Conservation (phyloP, 2,888 invertebrate species). For the Acrobasis consociella region DNA sequence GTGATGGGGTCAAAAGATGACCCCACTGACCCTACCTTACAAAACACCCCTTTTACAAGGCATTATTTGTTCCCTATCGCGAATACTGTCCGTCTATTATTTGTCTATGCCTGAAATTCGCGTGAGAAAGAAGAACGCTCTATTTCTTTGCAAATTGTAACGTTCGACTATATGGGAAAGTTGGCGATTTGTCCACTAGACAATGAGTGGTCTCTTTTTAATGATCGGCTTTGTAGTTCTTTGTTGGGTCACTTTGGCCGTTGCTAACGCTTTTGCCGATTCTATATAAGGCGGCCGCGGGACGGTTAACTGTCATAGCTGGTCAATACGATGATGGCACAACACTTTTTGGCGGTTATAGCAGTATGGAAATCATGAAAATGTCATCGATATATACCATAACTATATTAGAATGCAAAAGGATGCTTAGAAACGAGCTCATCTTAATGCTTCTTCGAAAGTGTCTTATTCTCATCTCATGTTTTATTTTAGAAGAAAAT, state of each 20-base stretch:
- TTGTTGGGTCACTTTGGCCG: constrained; percentile 73
- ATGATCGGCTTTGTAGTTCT: constrained; percentile 72
- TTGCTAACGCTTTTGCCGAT: constrained; percentile 79
- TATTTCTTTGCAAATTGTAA: constrained; percentile 81
- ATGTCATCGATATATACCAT: not conserved
- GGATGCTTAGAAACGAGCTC: too few relatives aligned
- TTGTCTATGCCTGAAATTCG: constrained; percentile 72
- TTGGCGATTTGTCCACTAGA: constrained; percentile 63
- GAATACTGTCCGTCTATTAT: constrained; percentile 76
- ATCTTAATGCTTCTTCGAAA: too few relatives aligned
- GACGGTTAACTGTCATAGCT: constrained; percentile 49
- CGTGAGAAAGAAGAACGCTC: constrained; percentile 81
- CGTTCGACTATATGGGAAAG: constrained; percentile 71
- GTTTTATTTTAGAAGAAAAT: too few relatives aligned
- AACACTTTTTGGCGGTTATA: not conserved
- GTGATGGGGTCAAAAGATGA: constrained; percentile 80
- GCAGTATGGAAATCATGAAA: not conserved
- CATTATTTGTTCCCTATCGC: constrained; percentile 84
- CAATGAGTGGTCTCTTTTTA: constrained; percentile 80
- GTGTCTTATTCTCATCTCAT: too few relatives aligned
- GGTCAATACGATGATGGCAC: not conserved
- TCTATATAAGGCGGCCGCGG: constrained; percentile 62
- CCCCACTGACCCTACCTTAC: constrained; percentile 74
- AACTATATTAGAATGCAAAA: not conserved
- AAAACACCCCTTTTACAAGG: constrained; percentile 75